These are phyloP conservation scores for Haliaeetus leucogaster DNA, from an alignment of 2,113 vertebrate genomes.

Conservation along the genomic window DNA sequence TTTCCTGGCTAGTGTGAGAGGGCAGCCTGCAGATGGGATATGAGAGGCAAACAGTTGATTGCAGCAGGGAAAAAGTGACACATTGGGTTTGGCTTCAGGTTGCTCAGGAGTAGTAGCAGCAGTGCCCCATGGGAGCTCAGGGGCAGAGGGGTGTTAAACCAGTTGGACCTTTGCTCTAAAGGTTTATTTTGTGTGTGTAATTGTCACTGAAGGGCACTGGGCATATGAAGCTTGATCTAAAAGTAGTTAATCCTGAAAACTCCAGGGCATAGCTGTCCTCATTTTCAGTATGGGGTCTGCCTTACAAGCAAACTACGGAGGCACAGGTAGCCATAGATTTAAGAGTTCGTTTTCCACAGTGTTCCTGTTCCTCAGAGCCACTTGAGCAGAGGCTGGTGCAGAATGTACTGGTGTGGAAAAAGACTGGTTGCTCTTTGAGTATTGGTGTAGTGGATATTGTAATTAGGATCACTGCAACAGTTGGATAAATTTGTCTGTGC, in stretches of 20 bases:
- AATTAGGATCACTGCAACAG: background rate
- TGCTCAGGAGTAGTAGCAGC: background rate
- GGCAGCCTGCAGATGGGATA: background rate
- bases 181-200: background rate
- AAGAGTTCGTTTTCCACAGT: background rate
- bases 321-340: background rate
- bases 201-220: background rate
- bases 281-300: background rate
- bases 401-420: background rate
- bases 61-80: background rate
- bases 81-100: background rate
- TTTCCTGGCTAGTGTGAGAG: background rate
- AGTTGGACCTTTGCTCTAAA: background rate
- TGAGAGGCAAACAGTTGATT: background rate
- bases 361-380: background rate
- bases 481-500: background rate
- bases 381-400: background rate
- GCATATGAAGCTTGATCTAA: background rate
- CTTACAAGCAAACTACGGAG: background rate
- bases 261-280: background rate
- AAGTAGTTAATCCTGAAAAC: background rate
- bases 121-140: background rate
- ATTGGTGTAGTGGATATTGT: fast-evolving
- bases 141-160: background rate
- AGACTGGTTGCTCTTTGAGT: background rate